phyloP scores from a whole-genome alignment of 2,113 vertebrate species.

The Falcunculus frontatus region DNA sequence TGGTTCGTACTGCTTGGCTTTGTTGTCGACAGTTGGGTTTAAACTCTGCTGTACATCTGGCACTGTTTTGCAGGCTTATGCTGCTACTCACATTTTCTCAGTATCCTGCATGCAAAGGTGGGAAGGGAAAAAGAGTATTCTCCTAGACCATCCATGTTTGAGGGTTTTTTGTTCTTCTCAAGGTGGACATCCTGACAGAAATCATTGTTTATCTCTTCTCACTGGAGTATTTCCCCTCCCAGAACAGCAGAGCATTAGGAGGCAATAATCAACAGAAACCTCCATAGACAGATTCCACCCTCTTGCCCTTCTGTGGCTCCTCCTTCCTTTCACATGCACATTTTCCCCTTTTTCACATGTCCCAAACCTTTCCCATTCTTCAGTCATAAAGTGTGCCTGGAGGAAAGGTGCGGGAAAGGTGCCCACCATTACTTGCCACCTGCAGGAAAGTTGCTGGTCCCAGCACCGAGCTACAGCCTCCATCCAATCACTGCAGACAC shows the following conservation, averaged over 20 bases:
- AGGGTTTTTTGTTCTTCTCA: not conserved
- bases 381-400: not conserved
- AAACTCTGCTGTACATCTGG: not conserved
- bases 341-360: not conserved
- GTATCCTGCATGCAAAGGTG: not conserved
- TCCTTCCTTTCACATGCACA: not conserved
- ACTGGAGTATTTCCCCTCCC: not conserved
- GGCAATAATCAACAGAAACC: not conserved
- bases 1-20: not conserved
- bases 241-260: rapidly evolving
- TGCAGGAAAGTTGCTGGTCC: not conserved
- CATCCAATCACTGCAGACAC: not conserved
- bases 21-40: not conserved
- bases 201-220: not conserved
- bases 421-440: not conserved
- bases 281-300: not conserved
- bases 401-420: not conserved
- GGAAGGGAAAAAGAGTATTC: not conserved
- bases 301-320: not conserved
- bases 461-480: rapidly evolving
- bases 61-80: not conserved
- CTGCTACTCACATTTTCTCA: not conserved
- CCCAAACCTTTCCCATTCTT: not conserved
- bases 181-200: not conserved
- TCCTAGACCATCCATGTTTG: not conserved